These are phyloP conservation scores for Rostratula benghalensis DNA, from an alignment of 2,113 vertebrate species.

Conservation along the genomic window DNA sequence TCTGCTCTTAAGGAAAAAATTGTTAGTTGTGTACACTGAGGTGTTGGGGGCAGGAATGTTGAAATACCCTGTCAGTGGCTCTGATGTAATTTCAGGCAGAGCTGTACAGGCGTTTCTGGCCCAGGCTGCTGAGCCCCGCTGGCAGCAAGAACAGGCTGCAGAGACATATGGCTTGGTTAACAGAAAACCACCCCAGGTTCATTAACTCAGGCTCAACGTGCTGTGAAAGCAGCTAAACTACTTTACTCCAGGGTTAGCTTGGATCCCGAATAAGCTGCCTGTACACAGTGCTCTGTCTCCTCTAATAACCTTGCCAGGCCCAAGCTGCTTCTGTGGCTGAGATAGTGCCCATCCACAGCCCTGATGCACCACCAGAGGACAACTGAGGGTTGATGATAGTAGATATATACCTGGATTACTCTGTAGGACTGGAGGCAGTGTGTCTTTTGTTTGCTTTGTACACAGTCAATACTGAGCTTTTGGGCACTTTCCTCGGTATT, in stretches of 20 bases:
- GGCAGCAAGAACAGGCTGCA: not conserved
- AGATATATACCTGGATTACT: not conserved
- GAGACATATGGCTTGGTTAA: not conserved
- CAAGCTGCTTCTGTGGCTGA: not conserved
- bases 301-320: slow-evolving; percentile 19
- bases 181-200: not conserved
- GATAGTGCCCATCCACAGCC: not conserved
- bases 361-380: not conserved
- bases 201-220: not conserved
- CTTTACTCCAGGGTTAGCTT: slow-evolving; percentile 31
- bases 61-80: not conserved
- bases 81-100: not conserved
- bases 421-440: not conserved
- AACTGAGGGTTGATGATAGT: not conserved
- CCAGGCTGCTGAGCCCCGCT: not conserved
- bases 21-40: not conserved
- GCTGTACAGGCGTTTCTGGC: not conserved
- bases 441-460: not conserved
- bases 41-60: not conserved
- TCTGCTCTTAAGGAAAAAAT: not conserved
- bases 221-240: slow-evolving; percentile 38
- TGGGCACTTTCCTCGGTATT: not conserved
- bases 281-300: not conserved
- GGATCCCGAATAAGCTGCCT: slow-evolving; percentile 17
- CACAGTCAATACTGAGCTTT: not conserved